Evolutionary conservation across 2,888 invertebrate species (phyloP), one percentile per base, ranked within the genome.

Genomic region (Cataglyphis cursor): DNA sequence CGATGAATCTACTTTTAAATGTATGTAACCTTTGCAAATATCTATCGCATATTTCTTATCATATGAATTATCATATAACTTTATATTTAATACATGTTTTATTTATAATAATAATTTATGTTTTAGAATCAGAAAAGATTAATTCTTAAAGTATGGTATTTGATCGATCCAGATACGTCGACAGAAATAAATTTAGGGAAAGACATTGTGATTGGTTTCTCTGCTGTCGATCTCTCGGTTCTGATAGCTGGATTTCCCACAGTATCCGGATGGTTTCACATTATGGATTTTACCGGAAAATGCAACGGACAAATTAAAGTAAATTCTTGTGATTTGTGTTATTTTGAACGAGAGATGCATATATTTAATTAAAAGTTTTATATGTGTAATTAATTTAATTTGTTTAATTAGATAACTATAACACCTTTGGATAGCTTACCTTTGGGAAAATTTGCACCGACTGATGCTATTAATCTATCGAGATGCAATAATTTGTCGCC

Each of bases 271-370:
- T 96, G 96, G 96, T 96, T 96, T 90, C 96, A 96, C 91, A 96
- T 97, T 66, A 95, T 96, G n/a, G 96, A 96, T 90, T 96, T 96
- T 87, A 95, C 92, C 64, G 93, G 94, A 78, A 92, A 92, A 88
- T 96, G 96, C 66, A 96, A 96, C 84, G 97, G 97, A 1, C 96
- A 96, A 91, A 95, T 97, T 64, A 96, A 96, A 93, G 96, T 96
- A 90, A 92, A 88, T 87, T 81, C 18, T 31, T 21, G 6, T 21
- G 8, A 68, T 57, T 24, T 24, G 24, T 24, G 24, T 24, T 41
- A 28, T 64, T 78, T 28, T 8, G 3, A 54, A 59, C 62, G 28
- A 31, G 3, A 21, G 3, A 21, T 0, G 6, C 8, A 48, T 48
- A 48, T 82, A 66, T 65, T 75, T 12, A 21, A 38, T 74, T 48